Evolutionary conservation across 2,888 invertebrate genomes (phyloP).

Genomic region (Rotaria sp.): DNA sequence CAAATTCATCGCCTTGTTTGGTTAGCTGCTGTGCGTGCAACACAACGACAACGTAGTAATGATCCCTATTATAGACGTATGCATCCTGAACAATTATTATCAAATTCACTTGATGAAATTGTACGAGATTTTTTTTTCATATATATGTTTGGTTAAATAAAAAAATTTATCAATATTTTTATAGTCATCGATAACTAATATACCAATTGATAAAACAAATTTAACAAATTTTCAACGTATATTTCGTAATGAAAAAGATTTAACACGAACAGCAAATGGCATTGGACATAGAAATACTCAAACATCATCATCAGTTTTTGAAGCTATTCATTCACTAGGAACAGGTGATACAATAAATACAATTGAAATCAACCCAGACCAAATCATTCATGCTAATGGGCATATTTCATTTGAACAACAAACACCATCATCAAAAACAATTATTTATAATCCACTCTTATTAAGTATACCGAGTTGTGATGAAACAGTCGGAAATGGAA

Average conservation of each 20-base stretch:
- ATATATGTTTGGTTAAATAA: too few species aligned
- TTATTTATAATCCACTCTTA: constrained; percentile 1
- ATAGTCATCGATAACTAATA: neutral
- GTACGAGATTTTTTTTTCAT: neutral
- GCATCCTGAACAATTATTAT: neutral
- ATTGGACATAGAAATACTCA: neutral
- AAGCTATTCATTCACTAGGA: neutral
- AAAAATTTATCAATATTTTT: too few species aligned
- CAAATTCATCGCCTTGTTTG: constrained; percentile 20
- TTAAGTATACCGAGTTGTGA: constrained; percentile 3
- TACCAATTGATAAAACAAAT: constrained; percentile 18
- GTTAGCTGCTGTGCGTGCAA: constrained; percentile 6
- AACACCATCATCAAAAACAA: neutral
- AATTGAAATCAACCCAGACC: neutral
- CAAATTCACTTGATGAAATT: constrained; percentile 15
- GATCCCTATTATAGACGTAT: neutral
- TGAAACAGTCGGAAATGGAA: neutral
- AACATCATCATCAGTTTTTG: neutral
- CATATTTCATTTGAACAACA: neutral
- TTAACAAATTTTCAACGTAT: constrained; percentile 17
- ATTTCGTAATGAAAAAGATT: constrained; percentile 2
- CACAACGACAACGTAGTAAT: neutral
- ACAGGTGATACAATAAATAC: neutral
- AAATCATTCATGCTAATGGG: neutral
- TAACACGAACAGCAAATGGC: neutral